Conservation (phyloP, 2,888 invertebrate genomes). For the Synergus itoensis region DNA sequence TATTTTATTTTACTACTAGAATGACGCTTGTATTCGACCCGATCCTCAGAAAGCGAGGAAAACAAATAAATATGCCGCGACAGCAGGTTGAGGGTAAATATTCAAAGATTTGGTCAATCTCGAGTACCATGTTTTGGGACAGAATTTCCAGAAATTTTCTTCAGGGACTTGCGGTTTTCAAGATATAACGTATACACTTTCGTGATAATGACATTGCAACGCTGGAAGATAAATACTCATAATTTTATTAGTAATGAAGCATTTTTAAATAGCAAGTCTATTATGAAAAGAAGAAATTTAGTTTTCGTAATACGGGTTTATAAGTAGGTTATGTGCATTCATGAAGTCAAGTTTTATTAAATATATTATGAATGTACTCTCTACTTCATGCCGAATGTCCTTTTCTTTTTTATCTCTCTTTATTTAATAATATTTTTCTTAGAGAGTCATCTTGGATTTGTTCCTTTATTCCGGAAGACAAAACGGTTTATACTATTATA, state of each 20-base stretch:
- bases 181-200: too few species aligned
- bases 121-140: background rate
- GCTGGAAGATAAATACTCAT: too few species aligned
- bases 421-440: background rate
- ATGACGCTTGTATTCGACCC: conserved; percentile 7
- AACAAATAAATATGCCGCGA: conserved; percentile 35
- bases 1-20: conserved; percentile 15
- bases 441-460: background rate
- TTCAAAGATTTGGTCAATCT: conserved; percentile 16
- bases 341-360: background rate
- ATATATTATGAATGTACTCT: background rate
- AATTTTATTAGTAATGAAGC: background rate
- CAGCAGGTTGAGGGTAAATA: conserved; percentile 17
- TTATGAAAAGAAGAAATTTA: background rate
- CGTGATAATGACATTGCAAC: too few species aligned
- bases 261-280: background rate
- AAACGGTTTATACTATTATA: background rate
- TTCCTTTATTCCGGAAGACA: background rate
- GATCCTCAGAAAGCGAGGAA: conserved; percentile 26
- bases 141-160: background rate
- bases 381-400: background rate
- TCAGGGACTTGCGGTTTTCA: too few species aligned
- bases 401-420: background rate
- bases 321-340: background rate
- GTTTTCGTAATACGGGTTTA: background rate